Percentiles rank a stretch among this genome's conserved stretches.
These are phyloP conservation scores for Globicephala melas DNA, from an alignment of 2,113 vertebrate genomes.

Conservation along the genomic window DNA sequence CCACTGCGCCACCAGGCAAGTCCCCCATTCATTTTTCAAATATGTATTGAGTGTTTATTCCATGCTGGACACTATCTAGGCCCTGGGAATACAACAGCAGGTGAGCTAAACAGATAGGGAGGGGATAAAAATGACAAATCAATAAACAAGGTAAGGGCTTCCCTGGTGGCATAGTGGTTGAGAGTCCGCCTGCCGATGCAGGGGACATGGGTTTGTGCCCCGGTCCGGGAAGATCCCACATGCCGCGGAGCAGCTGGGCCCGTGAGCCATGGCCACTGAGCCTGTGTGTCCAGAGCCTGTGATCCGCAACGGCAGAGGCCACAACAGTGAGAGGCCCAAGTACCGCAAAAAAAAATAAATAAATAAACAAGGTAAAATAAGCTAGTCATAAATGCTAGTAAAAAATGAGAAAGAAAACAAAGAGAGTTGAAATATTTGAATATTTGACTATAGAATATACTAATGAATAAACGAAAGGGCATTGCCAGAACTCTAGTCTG, in stretches of 20 bases:
- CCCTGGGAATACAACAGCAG: background rate
- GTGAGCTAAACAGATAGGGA: background rate
- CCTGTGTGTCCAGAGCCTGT: too few relatives aligned
- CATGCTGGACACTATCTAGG: background rate
- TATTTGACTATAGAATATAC: background rate
- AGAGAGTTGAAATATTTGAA: background rate
- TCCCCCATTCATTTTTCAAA: background rate
- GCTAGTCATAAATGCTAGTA: background rate
- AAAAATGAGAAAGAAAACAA: background rate
- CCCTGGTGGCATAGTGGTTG: too few relatives aligned
- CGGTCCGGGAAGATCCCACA: too few relatives aligned
- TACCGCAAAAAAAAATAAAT: too few relatives aligned
- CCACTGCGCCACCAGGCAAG: too few relatives aligned
- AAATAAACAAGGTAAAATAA: background rate
- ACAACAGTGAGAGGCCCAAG: too few relatives aligned
- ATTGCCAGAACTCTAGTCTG: background rate
- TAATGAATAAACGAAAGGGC: background rate
- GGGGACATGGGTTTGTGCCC: too few relatives aligned
- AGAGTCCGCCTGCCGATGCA: too few relatives aligned
- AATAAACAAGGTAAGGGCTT: background rate
- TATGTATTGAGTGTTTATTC: background rate
- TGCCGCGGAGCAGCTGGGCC: too few relatives aligned
- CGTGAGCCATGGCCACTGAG: too few relatives aligned
- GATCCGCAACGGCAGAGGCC: too few relatives aligned
- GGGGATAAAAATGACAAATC: background rate